phyloP scores from a whole-genome alignment of 2,888 invertebrate genomes.

The Noctua fimbriata region DNA sequence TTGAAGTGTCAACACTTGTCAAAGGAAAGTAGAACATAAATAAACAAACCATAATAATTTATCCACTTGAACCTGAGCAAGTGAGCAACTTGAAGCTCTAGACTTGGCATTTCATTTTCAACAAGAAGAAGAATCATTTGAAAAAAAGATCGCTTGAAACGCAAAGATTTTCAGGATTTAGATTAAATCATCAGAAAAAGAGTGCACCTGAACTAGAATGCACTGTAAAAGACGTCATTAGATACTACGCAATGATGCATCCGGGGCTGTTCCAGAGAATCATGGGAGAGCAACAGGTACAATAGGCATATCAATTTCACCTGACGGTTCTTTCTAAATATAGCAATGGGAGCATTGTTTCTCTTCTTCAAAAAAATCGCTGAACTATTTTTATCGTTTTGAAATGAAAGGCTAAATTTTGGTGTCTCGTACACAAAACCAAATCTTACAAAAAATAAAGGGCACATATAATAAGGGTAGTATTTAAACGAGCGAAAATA shows the following conservation, averaged over 20 bases:
- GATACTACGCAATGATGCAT: slow-evolving; percentile 73
- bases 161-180: slow-evolving; percentile 77
- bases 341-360: neutral
- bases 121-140: slow-evolving; percentile 32
- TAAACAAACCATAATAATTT: too few species aligned
- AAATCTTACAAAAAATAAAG: too few species aligned
- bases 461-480: too few species aligned
- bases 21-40: too few species aligned
- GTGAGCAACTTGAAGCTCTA: slow-evolving; percentile 29
- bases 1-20: too few species aligned
- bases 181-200: slow-evolving; percentile 66
- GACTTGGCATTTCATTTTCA: neutral
- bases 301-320: neutral
- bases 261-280: slow-evolving; percentile 44
- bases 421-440: too few species aligned
- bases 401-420: too few species aligned
- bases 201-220: slow-evolving; percentile 24
- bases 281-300: slow-evolving; percentile 57
- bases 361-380: neutral
- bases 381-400: neutral
- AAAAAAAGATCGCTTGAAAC: slow-evolving; percentile 74
- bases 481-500: too few species aligned
- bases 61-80: too few species aligned
- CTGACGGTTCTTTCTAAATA: neutral
- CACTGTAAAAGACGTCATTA: slow-evolving; percentile 65